These are phyloP conservation scores for Meriones unguiculatus DNA, from an alignment of 2,113 vertebrate species.

Conservation along the genomic window DNA sequence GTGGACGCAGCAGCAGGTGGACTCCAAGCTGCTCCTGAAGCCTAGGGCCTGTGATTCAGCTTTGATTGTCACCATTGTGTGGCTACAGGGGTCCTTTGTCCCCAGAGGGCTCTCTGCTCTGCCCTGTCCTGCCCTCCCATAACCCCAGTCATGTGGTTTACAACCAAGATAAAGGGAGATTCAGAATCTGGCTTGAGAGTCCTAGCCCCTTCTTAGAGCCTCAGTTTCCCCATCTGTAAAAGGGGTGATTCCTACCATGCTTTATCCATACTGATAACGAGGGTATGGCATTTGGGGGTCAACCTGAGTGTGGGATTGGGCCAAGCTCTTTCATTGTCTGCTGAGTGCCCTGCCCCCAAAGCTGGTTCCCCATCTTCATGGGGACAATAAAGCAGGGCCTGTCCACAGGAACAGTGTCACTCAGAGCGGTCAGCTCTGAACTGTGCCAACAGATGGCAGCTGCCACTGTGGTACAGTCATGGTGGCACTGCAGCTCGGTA, in stretches of 20 bases:
- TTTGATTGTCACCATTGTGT: conserved; percentile 50
- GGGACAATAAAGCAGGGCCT: neutral
- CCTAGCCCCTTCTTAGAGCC: neutral
- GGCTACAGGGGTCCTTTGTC: conserved; percentile 58
- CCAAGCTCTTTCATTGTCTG: neutral
- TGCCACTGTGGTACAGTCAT: rapidly evolving
- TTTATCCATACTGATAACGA: neutral
- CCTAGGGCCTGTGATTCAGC: neutral
- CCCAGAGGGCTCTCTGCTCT: neutral
- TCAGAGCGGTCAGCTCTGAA: rapidly evolving
- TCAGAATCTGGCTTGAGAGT: neutral
- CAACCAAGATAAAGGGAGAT: neutral
- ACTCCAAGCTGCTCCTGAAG: conserved; percentile 14
- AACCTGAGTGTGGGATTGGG: neutral
- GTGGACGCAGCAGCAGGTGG: conserved; percentile 52
- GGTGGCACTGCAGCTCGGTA: neutral
- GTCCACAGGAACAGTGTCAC: rapidly evolving
- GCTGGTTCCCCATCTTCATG: neutral
- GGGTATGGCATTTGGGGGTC: rapidly evolving
- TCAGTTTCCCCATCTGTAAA: conserved; percentile 6
- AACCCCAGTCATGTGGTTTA: neutral
- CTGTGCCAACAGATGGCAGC: neutral
- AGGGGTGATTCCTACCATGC: neutral
- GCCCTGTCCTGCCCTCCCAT: neutral
- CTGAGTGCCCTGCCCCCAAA: neutral